These are phyloP conservation scores for Cotesia vestalis DNA, from an alignment of 1,140 invertebrate species.

Conservation along the genomic window DNA sequence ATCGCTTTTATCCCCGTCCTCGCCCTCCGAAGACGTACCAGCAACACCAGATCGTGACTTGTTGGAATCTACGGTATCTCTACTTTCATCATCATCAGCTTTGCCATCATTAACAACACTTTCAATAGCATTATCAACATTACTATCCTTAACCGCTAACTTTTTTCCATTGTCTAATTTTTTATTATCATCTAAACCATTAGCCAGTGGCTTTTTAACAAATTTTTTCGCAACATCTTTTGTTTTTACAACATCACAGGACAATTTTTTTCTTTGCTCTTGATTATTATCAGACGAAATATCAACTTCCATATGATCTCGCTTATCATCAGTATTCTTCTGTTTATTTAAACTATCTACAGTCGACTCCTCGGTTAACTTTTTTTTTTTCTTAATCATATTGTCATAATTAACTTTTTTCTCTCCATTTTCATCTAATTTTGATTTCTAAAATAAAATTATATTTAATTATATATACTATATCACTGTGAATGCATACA, in stretches of 20 bases:
- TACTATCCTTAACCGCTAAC: constrained; percentile 52
- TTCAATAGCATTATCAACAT: constrained; percentile 66
- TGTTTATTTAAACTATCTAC: constrained; percentile 13
- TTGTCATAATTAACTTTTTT: constrained; percentile 51
- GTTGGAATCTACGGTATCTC: constrained; percentile 59
- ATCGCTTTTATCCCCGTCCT: constrained; percentile 60
- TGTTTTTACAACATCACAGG: constrained; percentile 17
- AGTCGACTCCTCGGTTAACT: constrained; percentile 30
- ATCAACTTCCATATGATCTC: constrained; percentile 51
- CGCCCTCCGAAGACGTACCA: constrained; percentile 57
- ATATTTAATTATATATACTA: constrained; percentile 11
- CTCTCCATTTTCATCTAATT: constrained; percentile 38
- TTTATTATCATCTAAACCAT: constrained; percentile 53
- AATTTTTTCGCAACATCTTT: constrained; percentile 56
- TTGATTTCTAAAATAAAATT: constrained; percentile 38
- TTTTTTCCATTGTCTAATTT: constrained; percentile 52
- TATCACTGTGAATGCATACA: neutral
- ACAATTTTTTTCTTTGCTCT: constrained; percentile 43
- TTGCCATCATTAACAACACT: constrained; percentile 67
- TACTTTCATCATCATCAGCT: constrained; percentile 62
- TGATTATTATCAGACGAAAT: constrained; percentile 40
- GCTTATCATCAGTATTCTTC: constrained; percentile 36
- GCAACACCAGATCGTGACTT: constrained; percentile 52
- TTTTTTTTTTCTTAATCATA: constrained; percentile 51
- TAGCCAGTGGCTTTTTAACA: constrained; percentile 52